phyloP scores from a whole-genome alignment of 2,888 invertebrate species.

The Standfussiana lucernea region DNA sequence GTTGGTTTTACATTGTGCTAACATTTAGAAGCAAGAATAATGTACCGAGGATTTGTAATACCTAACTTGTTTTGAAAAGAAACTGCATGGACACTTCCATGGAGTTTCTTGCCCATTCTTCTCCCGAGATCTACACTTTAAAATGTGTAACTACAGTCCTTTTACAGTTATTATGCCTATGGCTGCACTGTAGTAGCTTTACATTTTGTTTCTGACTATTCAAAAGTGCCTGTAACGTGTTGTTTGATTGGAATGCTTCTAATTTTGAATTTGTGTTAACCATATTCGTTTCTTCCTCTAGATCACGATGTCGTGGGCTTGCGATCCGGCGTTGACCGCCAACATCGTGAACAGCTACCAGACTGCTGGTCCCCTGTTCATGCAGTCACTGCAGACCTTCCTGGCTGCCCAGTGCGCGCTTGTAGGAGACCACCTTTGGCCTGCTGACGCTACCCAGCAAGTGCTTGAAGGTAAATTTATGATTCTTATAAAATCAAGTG shows the following conservation, averaged over 20 bases:
- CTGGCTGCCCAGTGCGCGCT: slow-evolving; percentile 91
- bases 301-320: slow-evolving; percentile 81
- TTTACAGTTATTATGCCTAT: not conserved
- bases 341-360: slow-evolving; percentile 81
- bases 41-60: not conserved
- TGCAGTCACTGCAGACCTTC: slow-evolving; percentile 90
- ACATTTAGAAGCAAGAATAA: not conserved
- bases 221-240: not conserved
- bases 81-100: too few species aligned
- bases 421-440: slow-evolving; percentile 90
- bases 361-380: slow-evolving; percentile 87
- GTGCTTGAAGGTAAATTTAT: slow-evolving; percentile 76
- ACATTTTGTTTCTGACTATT: not conserved
- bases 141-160: not conserved
- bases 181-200: not conserved
- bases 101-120: not conserved
- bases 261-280: not conserved
- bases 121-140: not conserved
- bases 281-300: slow-evolving; percentile 20
- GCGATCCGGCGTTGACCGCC: slow-evolving; percentile 78
- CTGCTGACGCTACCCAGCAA: slow-evolving; percentile 86
- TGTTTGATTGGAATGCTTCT: not conserved
- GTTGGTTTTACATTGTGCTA: not conserved
- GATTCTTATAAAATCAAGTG: too few species aligned
- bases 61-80: not conserved